Evolutionary conservation across 2,113 vertebrate species (phyloP).

Genomic region (Grammomys surdaster): DNA sequence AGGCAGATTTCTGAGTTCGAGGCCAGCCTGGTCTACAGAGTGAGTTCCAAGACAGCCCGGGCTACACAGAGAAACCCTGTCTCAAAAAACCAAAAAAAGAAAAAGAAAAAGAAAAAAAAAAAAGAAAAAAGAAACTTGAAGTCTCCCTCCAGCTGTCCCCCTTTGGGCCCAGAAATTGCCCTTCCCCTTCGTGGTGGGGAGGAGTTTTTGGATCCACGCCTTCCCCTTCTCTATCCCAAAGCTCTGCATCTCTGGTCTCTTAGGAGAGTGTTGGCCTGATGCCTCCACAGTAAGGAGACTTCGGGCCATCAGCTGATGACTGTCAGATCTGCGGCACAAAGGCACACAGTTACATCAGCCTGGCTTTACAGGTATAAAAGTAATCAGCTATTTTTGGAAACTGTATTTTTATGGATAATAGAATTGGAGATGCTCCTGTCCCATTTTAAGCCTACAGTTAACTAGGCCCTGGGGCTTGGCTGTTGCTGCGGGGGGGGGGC

Average conservation of each 20-base stretch:
- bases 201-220: neutral
- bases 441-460: neutral
- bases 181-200: neutral
- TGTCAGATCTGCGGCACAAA: neutral
- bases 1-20: too few species aligned
- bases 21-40: too few species aligned
- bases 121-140: neutral
- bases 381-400: neutral
- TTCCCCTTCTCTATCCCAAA: too few species aligned
- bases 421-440: neutral
- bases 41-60: too few species aligned
- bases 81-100: too few species aligned
- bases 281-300: neutral
- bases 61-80: too few species aligned
- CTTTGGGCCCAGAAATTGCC: fast-evolving
- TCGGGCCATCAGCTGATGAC: neutral
- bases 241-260: neutral
- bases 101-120: too few species aligned
- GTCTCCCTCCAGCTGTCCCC: neutral
- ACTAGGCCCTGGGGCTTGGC: neutral
- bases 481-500: neutral
- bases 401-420: neutral
- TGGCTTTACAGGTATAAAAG: neutral
- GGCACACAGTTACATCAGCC: neutral
- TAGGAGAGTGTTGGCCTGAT: neutral